Evolutionary conservation across 2,113 vertebrate species (phyloP).

Genomic region (Heterotilapia buettikoferi): DNA sequence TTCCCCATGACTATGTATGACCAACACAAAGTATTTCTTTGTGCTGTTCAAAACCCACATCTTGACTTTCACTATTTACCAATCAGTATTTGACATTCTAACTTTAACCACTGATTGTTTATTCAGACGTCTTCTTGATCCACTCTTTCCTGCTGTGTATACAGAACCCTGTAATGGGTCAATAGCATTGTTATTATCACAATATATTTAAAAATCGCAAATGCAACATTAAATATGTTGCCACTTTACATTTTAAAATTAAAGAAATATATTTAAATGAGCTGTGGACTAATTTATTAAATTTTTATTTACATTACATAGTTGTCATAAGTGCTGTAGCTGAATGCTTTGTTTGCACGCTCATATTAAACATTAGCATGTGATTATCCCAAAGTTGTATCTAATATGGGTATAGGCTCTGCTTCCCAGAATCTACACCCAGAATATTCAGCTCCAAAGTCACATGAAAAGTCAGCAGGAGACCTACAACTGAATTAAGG

Average conservation of each 20-base stretch:
- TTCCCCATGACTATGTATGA: background rate
- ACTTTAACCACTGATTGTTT: background rate
- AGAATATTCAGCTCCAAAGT: background rate
- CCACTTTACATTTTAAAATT: background rate
- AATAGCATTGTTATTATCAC: background rate
- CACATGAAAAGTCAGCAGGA: background rate
- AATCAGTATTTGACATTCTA: background rate
- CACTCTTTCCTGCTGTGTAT: background rate
- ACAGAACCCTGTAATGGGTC: background rate
- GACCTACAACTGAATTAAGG: background rate
- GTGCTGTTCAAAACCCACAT: background rate
- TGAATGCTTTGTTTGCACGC: background rate
- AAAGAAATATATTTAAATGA: background rate
- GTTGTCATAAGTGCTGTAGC: background rate
- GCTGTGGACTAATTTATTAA: background rate
- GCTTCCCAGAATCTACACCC: background rate
- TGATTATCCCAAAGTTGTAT: background rate
- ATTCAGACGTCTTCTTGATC: rapidly evolving
- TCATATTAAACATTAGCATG: background rate
- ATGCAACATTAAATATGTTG: background rate
- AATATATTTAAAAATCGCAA: background rate
- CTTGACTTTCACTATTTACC: background rate
- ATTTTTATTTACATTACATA: background rate
- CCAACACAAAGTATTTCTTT: background rate
- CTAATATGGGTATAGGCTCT: background rate